Percentiles rank a stretch among this genome's conserved stretches.
Evolutionary conservation across 1,140 invertebrate genomes (phyloP).

Genomic region (Riptortus pedestris): DNA sequence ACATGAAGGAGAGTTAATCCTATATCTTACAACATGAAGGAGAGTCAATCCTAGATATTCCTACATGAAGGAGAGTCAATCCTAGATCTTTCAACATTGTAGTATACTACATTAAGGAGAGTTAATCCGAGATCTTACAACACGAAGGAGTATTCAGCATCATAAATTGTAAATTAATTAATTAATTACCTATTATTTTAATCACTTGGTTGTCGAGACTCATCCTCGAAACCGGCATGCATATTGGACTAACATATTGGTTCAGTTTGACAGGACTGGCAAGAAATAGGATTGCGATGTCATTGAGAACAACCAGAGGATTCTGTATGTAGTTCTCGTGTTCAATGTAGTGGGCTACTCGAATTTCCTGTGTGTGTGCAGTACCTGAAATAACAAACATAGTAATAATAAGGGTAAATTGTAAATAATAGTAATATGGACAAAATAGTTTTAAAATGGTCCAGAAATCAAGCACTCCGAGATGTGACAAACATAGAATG

Average conservation of each 20-base stretch:
- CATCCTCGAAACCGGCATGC: constrained; percentile 49
- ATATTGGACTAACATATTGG: constrained; percentile 48
- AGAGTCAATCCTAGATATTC: too few relatives aligned
- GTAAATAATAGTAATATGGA: neutral
- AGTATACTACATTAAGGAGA: too few relatives aligned
- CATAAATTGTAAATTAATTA: too few relatives aligned
- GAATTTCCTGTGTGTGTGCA: neutral
- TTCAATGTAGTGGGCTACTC: constrained; percentile 34
- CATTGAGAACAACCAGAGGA: constrained; percentile 39
- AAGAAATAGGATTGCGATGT: constrained; percentile 50
- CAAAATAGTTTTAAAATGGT: neutral
- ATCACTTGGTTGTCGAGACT: constrained; percentile 41
- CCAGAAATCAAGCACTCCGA: neutral
- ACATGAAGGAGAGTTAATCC: too few relatives aligned
- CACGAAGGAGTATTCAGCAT: too few relatives aligned
- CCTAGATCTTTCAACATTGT: too few relatives aligned
- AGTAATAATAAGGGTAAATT: neutral
- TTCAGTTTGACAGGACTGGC: constrained; percentile 41
- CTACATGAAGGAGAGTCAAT: too few relatives aligned
- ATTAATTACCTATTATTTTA: constrained; percentile 42
- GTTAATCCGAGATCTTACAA: too few relatives aligned
- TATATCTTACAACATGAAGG: too few relatives aligned
- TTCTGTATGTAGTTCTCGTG: constrained; percentile 41
- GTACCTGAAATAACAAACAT: neutral
- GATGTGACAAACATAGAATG: neutral